Percentiles rank a stretch among this genome's conserved stretches.
Conservation (phyloP, 2,888 invertebrate species). For the Phlogophora meticulosa region DNA sequence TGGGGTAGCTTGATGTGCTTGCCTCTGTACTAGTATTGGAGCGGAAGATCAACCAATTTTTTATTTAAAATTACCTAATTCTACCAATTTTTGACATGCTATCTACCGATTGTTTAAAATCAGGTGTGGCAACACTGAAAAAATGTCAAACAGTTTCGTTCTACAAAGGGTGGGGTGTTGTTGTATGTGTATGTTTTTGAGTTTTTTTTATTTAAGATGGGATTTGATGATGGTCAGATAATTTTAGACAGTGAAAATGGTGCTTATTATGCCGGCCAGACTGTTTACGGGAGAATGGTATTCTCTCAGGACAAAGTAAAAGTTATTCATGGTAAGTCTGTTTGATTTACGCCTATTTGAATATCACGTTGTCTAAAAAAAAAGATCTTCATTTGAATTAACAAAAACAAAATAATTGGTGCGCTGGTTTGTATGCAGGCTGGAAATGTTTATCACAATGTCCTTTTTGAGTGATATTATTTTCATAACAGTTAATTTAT, state of each 20-base stretch:
- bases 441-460: slow-evolving; percentile 16
- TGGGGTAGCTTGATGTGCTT: too few species aligned
- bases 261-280: slow-evolving; percentile 81
- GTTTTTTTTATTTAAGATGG: slow-evolving; percentile 73
- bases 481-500: neutral
- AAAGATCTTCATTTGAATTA: slow-evolving; percentile 32
- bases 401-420: slow-evolving; percentile 13
- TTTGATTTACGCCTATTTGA: slow-evolving; percentile 2
- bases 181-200: slow-evolving; percentile 13
- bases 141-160: slow-evolving; percentile 31
- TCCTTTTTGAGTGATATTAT: neutral
- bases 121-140: too few species aligned
- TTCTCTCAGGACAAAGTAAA: slow-evolving; percentile 81
- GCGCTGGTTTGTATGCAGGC: slow-evolving; percentile 7
- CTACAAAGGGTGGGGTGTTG: neutral
- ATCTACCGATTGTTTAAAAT: too few species aligned
- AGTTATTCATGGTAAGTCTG: slow-evolving; percentile 82
- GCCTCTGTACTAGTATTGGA: too few species aligned
- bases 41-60: too few species aligned
- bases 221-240: slow-evolving; percentile 82
- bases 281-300: slow-evolving; percentile 77
- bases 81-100: too few species aligned
- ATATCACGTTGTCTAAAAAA: slow-evolving; percentile 18
- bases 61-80: too few species aligned
- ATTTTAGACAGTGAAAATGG: slow-evolving; percentile 79